Conservation (phyloP, 2,888 invertebrate genomes). For the Acholoe squamosa region DNA sequence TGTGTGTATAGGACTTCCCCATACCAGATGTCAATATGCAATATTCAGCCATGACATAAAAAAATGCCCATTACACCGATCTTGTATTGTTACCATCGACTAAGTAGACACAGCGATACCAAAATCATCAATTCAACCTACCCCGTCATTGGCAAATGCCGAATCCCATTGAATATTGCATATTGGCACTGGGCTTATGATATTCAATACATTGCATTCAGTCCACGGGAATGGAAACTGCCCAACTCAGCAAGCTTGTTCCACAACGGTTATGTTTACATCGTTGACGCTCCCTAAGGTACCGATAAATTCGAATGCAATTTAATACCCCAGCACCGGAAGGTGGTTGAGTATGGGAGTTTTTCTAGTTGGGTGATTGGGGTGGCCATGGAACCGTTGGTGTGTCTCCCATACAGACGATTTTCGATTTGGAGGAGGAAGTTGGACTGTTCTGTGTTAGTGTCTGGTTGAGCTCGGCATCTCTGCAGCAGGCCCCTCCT, state of each 20-base stretch:
- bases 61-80: background rate
- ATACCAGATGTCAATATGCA: background rate
- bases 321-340: background rate
- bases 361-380: background rate
- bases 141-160: background rate
- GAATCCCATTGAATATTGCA: background rate
- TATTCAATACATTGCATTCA: background rate
- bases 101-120: background rate
- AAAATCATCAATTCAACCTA: too few species aligned
- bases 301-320: constrained; percentile 20
- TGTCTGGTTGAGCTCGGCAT: background rate
- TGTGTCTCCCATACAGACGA: background rate
- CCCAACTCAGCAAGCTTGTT: background rate
- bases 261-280: constrained; percentile 3
- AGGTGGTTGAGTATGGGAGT: background rate
- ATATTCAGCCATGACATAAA: background rate
- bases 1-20: background rate
- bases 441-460: constrained; percentile 2
- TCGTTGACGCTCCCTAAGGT: constrained; percentile 2
- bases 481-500: background rate
- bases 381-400: background rate
- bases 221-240: background rate
- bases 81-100: background rate
- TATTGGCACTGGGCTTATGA: background rate
- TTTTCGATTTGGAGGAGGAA: background rate